These are phyloP conservation scores for Serilophus lunatus DNA, from an alignment of 2,113 vertebrate genomes.

Conservation along the genomic window DNA sequence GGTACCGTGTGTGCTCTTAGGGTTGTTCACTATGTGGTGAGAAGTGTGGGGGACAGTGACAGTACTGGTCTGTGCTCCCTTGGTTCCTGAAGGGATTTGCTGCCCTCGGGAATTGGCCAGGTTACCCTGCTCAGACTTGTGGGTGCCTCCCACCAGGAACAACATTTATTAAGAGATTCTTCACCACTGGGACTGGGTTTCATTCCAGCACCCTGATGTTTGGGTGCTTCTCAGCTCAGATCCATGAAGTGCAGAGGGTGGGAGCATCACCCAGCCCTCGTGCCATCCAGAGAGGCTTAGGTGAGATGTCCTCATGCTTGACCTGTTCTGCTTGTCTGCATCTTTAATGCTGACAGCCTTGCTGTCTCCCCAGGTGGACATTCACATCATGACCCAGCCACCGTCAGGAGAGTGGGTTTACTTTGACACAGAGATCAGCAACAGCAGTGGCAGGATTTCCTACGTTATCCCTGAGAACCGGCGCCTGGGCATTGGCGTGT, in stretches of 20 bases:
- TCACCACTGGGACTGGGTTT: fast-evolving
- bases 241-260: background rate
- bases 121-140: background rate
- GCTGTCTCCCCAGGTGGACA: conserved; percentile 82
- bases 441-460: conserved; percentile 91
- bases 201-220: background rate
- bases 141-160: background rate
- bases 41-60: background rate
- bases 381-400: conserved; percentile 97
- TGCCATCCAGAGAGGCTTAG: fast-evolving
- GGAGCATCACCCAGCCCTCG: background rate
- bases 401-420: conserved; percentile 94
- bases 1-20: conserved; percentile 56
- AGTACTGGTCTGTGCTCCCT: fast-evolving
- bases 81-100: background rate
- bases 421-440: conserved; percentile 92
- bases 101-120: background rate
- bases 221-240: background rate
- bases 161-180: background rate
- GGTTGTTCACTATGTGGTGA: background rate
- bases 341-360: background rate
- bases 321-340: background rate
- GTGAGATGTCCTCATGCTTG: background rate
- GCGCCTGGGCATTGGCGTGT: conserved; percentile 89
- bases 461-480: conserved; percentile 85